Conservation (phyloP, 1,140 invertebrate genomes). For the Maniola jurtina region DNA sequence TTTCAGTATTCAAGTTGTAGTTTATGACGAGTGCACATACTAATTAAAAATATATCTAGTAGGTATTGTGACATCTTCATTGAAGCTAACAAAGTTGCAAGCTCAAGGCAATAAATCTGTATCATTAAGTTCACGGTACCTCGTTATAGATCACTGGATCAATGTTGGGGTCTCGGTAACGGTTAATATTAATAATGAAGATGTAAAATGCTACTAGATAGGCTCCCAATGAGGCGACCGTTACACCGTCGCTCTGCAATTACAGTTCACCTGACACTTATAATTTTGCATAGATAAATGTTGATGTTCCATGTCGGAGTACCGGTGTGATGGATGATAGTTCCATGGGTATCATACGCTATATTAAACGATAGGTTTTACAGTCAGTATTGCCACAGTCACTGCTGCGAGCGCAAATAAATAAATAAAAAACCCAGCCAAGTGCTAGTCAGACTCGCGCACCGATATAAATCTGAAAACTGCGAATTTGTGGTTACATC, state of each 20-base stretch:
- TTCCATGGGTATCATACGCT: background rate
- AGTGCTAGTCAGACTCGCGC: too few relatives aligned
- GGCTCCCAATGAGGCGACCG: slow-evolving; percentile 14
- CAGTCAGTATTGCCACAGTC: too few relatives aligned
- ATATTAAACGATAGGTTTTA: background rate
- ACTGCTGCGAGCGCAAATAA: too few relatives aligned
- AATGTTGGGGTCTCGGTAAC: slow-evolving; percentile 11
- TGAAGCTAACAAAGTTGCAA: background rate
- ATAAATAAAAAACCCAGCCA: too few relatives aligned
- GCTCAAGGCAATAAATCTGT: background rate
- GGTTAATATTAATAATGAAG: slow-evolving; percentile 25
- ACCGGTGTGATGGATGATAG: slow-evolving; percentile 13
- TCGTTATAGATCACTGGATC: slow-evolving; percentile 21
- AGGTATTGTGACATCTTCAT: too few relatives aligned
- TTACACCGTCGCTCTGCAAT: slow-evolving; percentile 20
- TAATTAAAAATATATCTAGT: too few relatives aligned
- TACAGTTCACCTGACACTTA: slow-evolving; percentile 26
- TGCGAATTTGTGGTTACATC: too few relatives aligned
- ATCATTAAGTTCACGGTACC: slow-evolving; percentile 3
- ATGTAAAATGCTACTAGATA: slow-evolving; percentile 13
- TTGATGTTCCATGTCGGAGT: slow-evolving; percentile 17
- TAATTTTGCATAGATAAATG: slow-evolving; percentile 34
- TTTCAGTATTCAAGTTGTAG: too few relatives aligned
- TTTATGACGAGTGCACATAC: too few relatives aligned
- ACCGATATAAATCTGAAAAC: too few relatives aligned